phyloP scores from a whole-genome alignment of 1,140 invertebrate species.

The Cydia pomonella region DNA sequence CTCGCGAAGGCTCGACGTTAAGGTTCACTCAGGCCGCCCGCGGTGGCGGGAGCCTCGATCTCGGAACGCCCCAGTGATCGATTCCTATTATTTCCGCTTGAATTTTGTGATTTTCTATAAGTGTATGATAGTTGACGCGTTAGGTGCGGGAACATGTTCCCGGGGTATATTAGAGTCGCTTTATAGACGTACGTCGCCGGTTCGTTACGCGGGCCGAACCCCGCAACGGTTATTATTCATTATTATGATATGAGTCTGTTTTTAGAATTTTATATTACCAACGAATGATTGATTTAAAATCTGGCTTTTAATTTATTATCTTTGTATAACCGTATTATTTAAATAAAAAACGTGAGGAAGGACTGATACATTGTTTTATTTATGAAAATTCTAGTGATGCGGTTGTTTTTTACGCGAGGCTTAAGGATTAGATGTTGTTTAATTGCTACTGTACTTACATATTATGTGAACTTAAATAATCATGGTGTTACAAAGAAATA shows the following conservation, averaged over 20 bases:
- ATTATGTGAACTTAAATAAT: constrained; percentile 72
- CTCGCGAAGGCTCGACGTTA: too few relatives aligned
- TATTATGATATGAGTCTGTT: constrained; percentile 72
- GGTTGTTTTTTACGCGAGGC: constrained; percentile 50
- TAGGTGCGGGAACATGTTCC: constrained; percentile 72
- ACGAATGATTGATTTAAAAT: constrained; percentile 78
- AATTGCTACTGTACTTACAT: constrained; percentile 67
- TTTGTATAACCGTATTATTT: constrained; percentile 79
- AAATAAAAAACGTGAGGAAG: constrained; percentile 75
- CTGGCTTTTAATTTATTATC: constrained; percentile 79
- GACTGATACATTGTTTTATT: constrained; percentile 78
- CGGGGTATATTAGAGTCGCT: constrained; percentile 76
- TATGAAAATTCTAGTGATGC: constrained; percentile 56
- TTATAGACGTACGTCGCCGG: constrained; percentile 63
- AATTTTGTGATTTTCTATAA: constrained; percentile 79
- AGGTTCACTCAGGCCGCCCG: neutral
- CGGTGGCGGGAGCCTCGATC: constrained; percentile 1
- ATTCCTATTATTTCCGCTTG: constrained; percentile 77
- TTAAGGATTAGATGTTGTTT: constrained; percentile 55
- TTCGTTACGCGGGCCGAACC: constrained; percentile 36
- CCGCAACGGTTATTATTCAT: constrained; percentile 59
- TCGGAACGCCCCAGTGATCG: constrained; percentile 35
- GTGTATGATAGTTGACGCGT: constrained; percentile 76
- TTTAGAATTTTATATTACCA: constrained; percentile 80
- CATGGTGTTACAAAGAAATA: constrained; percentile 77